Evolutionary conservation across 37 sponge, comb jelly and placozoan species (phyloP).

Genomic region (Ianthella basta): DNA sequence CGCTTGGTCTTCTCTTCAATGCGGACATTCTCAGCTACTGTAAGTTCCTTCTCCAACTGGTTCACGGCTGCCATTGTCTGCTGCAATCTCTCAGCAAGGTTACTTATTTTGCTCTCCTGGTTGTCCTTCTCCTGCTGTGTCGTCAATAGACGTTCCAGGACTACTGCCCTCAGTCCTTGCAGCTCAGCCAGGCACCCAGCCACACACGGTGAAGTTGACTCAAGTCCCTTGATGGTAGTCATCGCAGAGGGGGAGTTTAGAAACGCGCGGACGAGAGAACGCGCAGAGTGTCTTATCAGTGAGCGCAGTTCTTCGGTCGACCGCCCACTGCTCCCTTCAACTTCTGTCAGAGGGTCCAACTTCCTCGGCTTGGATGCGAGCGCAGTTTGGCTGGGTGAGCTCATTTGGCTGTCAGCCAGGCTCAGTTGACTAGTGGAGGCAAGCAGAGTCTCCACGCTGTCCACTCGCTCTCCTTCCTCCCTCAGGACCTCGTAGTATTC

Average conservation of each 20-base stretch:
- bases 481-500: slow-evolving; percentile 44
- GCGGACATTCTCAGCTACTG: slow-evolving; percentile 53
- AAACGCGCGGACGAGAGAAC: slow-evolving; percentile 73
- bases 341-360: background rate
- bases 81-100: slow-evolving; percentile 57
- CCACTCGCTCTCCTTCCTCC: background rate
- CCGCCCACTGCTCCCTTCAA: background rate
- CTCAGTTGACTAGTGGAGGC: slow-evolving; percentile 18
- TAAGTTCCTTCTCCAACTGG: slow-evolving; percentile 76
- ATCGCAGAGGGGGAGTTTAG: slow-evolving; percentile 57
- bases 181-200: slow-evolving; percentile 21
- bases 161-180: slow-evolving; percentile 32
- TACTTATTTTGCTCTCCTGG: slow-evolving; percentile 49
- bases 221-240: slow-evolving; percentile 35
- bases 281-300: slow-evolving; percentile 58
- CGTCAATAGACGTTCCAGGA: slow-evolving; percentile 80
- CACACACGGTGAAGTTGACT: background rate
- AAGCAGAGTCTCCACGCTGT: slow-evolving; percentile 16
- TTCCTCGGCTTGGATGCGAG: background rate
- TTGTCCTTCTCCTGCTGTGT: slow-evolving; percentile 81
- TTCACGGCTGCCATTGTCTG: slow-evolving; percentile 58
- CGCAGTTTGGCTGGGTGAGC: background rate
- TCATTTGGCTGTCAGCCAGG: background rate
- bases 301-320: slow-evolving; percentile 24
- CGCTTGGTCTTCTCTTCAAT: slow-evolving; percentile 51